Conservation (phyloP, 2,113 vertebrate species). For the Xenopus borealis region DNA sequence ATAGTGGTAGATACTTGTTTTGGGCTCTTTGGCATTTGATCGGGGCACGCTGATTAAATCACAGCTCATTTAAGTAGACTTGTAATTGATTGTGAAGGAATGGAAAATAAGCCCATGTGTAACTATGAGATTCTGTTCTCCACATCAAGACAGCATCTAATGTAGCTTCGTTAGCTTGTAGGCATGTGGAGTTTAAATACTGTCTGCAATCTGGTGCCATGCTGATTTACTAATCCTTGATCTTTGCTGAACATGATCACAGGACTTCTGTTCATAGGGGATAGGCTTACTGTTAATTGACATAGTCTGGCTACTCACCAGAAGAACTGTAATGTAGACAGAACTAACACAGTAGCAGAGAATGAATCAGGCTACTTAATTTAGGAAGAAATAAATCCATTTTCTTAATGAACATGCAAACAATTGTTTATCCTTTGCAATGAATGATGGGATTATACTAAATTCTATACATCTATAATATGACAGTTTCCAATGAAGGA, state of each 20-base stretch:
- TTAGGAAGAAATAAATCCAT: constrained; percentile 39
- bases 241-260: constrained; percentile 79
- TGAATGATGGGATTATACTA: neutral
- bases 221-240: constrained; percentile 72
- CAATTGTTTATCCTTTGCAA: constrained; percentile 4
- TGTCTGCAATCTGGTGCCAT: constrained; percentile 75
- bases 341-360: constrained; percentile 53
- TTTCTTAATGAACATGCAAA: constrained; percentile 21
- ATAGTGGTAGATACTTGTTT: constrained; percentile 36
- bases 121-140: constrained; percentile 56
- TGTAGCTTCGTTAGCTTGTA: constrained; percentile 54
- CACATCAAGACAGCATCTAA: constrained; percentile 58
- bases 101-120: constrained; percentile 55
- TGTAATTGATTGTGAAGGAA: constrained; percentile 59
- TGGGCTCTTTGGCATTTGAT: constrained; percentile 50
- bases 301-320: constrained; percentile 72
- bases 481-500: no score
- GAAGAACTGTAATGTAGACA: constrained; percentile 61
- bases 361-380: constrained; percentile 43
- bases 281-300: constrained; percentile 83
- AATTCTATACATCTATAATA: neutral
- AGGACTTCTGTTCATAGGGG: constrained; percentile 64
- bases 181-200: constrained; percentile 68
- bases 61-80: constrained; percentile 52
- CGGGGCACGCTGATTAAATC: constrained; percentile 56